phyloP scores from a whole-genome alignment of 2,797 vertebrate genomes.

The Microctenopoma lineatum region DNA sequence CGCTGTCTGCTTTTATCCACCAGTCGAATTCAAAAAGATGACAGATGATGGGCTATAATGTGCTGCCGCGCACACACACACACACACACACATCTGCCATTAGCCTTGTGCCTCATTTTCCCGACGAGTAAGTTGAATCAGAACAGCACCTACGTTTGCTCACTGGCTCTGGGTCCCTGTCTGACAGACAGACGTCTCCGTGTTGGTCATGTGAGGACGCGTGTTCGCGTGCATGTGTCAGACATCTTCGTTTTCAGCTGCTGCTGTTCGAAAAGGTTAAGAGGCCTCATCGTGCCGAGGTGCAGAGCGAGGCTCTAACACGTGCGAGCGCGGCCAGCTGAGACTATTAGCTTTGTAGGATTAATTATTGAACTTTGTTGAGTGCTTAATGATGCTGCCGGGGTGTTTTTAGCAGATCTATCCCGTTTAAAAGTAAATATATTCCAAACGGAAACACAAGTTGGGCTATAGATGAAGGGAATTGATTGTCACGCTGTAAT shows the following conservation, averaged over 20 bases:
- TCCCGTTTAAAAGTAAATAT: conserved; percentile 39
- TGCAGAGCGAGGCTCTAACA: conserved; percentile 39
- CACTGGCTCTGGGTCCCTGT: neutral
- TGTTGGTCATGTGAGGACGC: conserved; percentile 10
- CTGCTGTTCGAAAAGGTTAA: conserved; percentile 60
- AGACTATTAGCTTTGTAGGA: conserved; percentile 26
- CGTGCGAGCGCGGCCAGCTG: conserved; percentile 9
- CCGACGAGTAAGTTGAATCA: conserved; percentile 63
- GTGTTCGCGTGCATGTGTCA: neutral
- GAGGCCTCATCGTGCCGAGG: conserved; percentile 38
- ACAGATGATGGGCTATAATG: conserved; percentile 1
- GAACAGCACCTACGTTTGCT: conserved; percentile 28
- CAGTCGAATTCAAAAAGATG: conserved; percentile 21
- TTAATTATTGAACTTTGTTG: conserved; percentile 56
- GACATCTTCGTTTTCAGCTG: conserved; percentile 38
- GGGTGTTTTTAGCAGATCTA: conserved; percentile 16
- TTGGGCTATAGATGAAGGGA: conserved; percentile 46
- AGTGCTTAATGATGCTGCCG: conserved; percentile 46
- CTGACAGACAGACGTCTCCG: conserved; percentile 40
- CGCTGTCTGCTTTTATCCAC: conserved; percentile 5
- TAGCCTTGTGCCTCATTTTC: conserved; percentile 40
- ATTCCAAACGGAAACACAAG: conserved; percentile 44
- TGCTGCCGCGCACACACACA: neutral
- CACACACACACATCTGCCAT: conserved; percentile 10
- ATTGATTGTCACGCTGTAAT: conserved; percentile 70